These are phyloP conservation scores for Drosophila algonquin DNA, from an alignment of 2,888 invertebrate species.

Conservation along the genomic window DNA sequence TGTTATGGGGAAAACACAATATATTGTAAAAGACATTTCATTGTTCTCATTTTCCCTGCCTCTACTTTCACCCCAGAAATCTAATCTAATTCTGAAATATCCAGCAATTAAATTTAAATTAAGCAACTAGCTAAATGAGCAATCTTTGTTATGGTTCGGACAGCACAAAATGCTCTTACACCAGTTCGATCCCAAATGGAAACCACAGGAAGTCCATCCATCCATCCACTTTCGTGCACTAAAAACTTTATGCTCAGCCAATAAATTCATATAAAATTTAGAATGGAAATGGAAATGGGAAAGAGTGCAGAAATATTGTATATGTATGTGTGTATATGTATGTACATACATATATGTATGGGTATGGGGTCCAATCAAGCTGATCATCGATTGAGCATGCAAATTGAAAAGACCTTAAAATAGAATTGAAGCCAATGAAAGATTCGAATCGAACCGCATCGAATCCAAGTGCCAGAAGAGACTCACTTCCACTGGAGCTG, in stretches of 20 bases:
- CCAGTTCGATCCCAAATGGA: conserved; percentile 13
- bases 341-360: not conserved
- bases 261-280: conserved; percentile 65
- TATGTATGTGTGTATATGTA: conserved; percentile 2
- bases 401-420: conserved; percentile 82
- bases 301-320: conserved; percentile 53
- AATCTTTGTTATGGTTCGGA: conserved; percentile 27
- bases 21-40: not conserved
- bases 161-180: conserved; percentile 18
- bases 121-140: conserved; percentile 18
- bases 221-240: conserved; percentile 34
- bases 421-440: conserved; percentile 72
- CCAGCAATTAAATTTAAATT: not conserved
- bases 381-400: conserved; percentile 57
- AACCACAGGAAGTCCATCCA: conserved; percentile 21
- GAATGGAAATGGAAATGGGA: conserved; percentile 42
- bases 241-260: conserved; percentile 51
- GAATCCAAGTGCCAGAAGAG: conserved; percentile 43
- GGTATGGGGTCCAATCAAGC: conserved; percentile 58
- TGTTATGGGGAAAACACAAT: conserved; percentile 5
- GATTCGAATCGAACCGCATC: conserved; percentile 30
- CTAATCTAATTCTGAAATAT: not conserved
- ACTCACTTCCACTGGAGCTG: conserved; percentile 29
- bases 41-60: conserved; percentile 9
- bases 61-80: conserved; percentile 3